Conservation (phyloP, 1,140 invertebrate species). For the Aphelenchoides besseyi region DNA sequence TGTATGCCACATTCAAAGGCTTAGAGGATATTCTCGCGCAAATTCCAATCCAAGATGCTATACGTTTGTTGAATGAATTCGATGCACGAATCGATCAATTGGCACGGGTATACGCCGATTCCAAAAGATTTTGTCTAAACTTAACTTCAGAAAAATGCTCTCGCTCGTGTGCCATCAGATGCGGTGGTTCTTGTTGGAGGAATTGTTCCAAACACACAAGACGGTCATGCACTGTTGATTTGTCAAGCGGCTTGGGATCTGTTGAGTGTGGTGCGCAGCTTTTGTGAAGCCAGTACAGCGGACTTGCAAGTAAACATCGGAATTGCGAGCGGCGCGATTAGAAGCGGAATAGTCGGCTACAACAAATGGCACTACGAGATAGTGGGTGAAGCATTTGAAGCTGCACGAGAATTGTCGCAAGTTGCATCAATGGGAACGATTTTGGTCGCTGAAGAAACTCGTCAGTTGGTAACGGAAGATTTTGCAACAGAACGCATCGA, state of each 20-base stretch:
- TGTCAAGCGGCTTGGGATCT: slow-evolving; percentile 54
- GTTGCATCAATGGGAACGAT: slow-evolving; percentile 31
- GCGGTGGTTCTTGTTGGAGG: slow-evolving; percentile 47
- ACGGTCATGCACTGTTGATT: slow-evolving; percentile 31
- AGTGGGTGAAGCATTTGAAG: slow-evolving; percentile 51
- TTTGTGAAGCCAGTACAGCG: slow-evolving; percentile 55
- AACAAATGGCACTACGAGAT: slow-evolving; percentile 62
- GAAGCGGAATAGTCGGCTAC: slow-evolving; percentile 53
- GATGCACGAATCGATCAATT: slow-evolving; percentile 40
- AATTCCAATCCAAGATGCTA: slow-evolving; percentile 54
- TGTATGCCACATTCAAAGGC: slow-evolving; percentile 53
- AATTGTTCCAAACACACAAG: slow-evolving; percentile 31
- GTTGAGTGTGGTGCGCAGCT: slow-evolving; percentile 44
- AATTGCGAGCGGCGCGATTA: slow-evolving; percentile 51
- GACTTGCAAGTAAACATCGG: slow-evolving; percentile 55
- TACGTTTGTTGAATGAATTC: slow-evolving; percentile 57
- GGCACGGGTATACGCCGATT: slow-evolving; percentile 33
- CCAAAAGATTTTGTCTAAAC: background rate
- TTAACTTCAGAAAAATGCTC: slow-evolving; percentile 34
- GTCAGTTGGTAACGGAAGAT: slow-evolving; percentile 22
- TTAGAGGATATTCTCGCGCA: slow-evolving; percentile 52
- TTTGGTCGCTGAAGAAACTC: slow-evolving; percentile 47
- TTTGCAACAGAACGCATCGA: slow-evolving; percentile 31
- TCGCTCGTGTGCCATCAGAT: slow-evolving; percentile 49
- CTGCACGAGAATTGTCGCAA: slow-evolving; percentile 35